Evolutionary conservation across 1,140 invertebrate genomes (phyloP).

Genomic region (Streblospio benedicti): DNA sequence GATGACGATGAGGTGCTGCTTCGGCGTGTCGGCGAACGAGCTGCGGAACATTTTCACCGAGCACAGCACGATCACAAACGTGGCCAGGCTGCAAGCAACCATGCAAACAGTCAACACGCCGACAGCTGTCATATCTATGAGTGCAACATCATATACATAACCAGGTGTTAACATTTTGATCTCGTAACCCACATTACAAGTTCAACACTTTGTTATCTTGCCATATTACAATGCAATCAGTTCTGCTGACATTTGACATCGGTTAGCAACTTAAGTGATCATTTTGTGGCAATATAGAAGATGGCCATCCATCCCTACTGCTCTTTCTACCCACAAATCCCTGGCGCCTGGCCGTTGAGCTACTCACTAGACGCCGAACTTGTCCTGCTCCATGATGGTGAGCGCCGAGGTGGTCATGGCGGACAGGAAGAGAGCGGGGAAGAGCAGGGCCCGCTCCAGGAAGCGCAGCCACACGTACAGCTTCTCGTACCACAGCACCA

Average conservation of each 20-base stretch:
- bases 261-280: too few species aligned
- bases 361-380: constrained; percentile 62
- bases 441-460: constrained; percentile 84
- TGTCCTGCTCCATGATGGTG: constrained; percentile 60
- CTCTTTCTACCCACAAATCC: too few species aligned
- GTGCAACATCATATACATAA: neutral
- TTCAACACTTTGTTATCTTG: too few species aligned
- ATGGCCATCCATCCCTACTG: too few species aligned
- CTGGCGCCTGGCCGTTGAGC: too few species aligned
- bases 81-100: constrained; percentile 54
- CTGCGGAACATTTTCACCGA: constrained; percentile 81
- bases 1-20: constrained; percentile 83
- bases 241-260: too few species aligned
- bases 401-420: constrained; percentile 78
- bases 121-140: constrained; percentile 6
- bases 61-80: constrained; percentile 77
- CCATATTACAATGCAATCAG: too few species aligned
- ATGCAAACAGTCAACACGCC: too few species aligned
- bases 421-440: constrained; percentile 80
- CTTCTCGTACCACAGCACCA: constrained; percentile 66
- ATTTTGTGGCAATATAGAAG: too few species aligned
- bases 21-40: constrained; percentile 83
- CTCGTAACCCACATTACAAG: too few species aligned
- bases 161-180: too few species aligned
- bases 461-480: constrained; percentile 84